Evolutionary conservation across 2,888 invertebrate genomes (phyloP), one percentile per base, ranked within the genome.

Genomic region (Clostera curtula): DNA sequence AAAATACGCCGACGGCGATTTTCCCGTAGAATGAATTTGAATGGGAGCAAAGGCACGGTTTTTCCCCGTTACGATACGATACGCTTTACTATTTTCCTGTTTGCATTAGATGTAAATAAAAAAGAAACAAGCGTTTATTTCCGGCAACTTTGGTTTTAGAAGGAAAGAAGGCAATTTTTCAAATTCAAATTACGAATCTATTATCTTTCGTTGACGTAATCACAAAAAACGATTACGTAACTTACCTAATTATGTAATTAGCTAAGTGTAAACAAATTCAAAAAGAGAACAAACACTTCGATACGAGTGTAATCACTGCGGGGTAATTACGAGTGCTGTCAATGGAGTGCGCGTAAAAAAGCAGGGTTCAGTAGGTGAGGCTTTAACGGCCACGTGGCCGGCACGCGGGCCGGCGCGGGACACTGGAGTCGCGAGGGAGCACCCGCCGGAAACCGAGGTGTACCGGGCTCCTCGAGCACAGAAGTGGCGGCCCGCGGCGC

Each of bases 401-500:
- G 71, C 75, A 65, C 69, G 72, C 66, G 68, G 65, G 62, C 49
- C 49, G 68, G 59, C 59, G 59, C 60, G 59, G 56, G 52, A 56
- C 60, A 69, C 68, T 74, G 70, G 69, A 73, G 63, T 69, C 76
- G 76, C 80, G 75, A 75, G 80, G 64, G 66, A 65, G 77, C 74
- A 59, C 70, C 69, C 68, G 72, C 80, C 82, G 80, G 82, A 80
- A 82, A 77, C 79, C 72, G 82, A 79, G 79, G 80, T 79, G 76
- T 76, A 73, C 75, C 77, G 76, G 70, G 76, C 80, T 77, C 82
- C 74, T 75, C 74, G 77, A 76, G 77, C 60, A 76, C 79, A 77
- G 77, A 71, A 79, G 77, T 76, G 74, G 75, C 79, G 73, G 75
- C 69, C 72, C 75, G 76, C 74, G 75, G 74, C 72, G 67, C 67